Base-by-base conservation (phyloP, 2,888 invertebrate genomes). In the Drosophila phalerata region DNA sequence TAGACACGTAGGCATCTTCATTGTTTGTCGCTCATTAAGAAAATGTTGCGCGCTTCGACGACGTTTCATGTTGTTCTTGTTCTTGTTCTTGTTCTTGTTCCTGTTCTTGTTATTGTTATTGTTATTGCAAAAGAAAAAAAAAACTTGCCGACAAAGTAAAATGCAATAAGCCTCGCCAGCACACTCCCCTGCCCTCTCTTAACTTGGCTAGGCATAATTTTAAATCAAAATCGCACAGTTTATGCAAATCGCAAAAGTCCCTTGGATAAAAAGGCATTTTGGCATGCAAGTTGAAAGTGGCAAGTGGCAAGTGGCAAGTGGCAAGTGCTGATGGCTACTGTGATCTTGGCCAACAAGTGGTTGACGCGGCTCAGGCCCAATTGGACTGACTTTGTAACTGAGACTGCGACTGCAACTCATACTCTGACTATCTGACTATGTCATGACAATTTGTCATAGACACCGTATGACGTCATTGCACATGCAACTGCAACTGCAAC, bases 11-110 rank as follows among this genome's bases (percentile, higher is more conserved):
- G 68, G 43, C 57, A 63, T 47, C 37, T 68, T 78, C 84, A 78
- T 88, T 84, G 86, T 80, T 85, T 80, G 80, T 68, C 76, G 84
- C 86, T 88, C 81, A 84, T 84, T 88, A 88, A 70, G 86, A 72
- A 78, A 85, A 88, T 88, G 77, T 80, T 85, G 83, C 77, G 73
- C 77, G 86, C 84, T 69, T 82, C 80, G 72, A 69, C 85, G 69
- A 69, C 57, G 71, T 42, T 64, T 38, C 19, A 45, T 53, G 60
- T 30, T 55, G 49, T 53, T 57, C 48, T 17, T 65, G 52, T 52
- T 61, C 55, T 13, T 48, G 49, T 34, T 58, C 25, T 25, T 62
- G 49, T 53, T 53, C 48, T 9, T 38, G 28, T n/a, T n/a, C n/a
- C n/a, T 55, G 49, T 53, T 57, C 48, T 17, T 65, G 52, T 52